These are phyloP conservation scores for Trachymyrmex cornetzi DNA, from an alignment of 1,140 invertebrate species.

Conservation along the genomic window DNA sequence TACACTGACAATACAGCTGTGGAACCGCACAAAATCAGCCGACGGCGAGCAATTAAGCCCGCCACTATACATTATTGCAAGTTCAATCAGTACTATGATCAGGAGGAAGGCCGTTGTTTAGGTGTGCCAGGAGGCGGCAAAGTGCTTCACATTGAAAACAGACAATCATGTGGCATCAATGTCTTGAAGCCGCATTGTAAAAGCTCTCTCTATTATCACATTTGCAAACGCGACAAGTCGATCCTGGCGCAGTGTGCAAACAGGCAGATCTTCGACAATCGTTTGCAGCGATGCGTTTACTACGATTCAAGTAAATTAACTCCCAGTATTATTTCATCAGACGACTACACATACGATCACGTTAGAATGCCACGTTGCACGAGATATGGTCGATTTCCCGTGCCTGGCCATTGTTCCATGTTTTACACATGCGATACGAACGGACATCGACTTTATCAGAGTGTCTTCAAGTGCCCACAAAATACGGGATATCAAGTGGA, in stretches of 20 bases:
- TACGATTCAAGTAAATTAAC: background rate
- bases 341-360: background rate
- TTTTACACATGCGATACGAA: constrained; percentile 59
- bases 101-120: constrained; percentile 45
- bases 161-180: constrained; percentile 46
- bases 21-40: background rate
- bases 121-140: constrained; percentile 61
- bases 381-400: constrained; percentile 51
- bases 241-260: constrained; percentile 53
- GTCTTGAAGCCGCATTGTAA: constrained; percentile 52
- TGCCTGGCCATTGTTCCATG: constrained; percentile 34
- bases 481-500: constrained; percentile 42
- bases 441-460: constrained; percentile 22
- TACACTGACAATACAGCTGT: background rate
- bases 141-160: constrained; percentile 47
- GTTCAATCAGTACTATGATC: constrained; percentile 58
- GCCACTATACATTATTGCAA: constrained; percentile 2
- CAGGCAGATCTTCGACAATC: constrained; percentile 27
- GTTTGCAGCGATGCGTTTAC: constrained; percentile 56
- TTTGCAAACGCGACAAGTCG: constrained; percentile 44
- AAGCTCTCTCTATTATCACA: constrained; percentile 59
- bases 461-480: constrained; percentile 53
- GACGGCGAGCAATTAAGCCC: background rate
- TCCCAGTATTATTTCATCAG: background rate
- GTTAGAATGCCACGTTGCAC: constrained; percentile 15